Evolutionary conservation across 2,888 invertebrate species (phyloP).

Genomic region (Norana najaformis): DNA sequence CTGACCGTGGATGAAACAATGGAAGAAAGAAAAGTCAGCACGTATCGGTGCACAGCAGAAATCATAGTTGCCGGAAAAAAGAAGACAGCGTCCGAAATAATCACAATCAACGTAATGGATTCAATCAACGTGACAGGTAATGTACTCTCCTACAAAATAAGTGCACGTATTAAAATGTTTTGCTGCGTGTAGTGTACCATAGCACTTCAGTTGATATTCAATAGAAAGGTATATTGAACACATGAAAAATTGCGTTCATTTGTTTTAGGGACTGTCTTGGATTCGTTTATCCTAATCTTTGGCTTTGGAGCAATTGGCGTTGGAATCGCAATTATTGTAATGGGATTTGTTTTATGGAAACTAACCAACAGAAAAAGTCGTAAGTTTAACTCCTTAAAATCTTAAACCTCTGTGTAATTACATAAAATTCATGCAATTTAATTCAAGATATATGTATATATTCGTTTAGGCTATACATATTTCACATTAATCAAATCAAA

Average conservation of each 20-base stretch:
- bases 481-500: background rate
- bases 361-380: background rate
- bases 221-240: background rate
- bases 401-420: background rate
- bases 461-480: background rate
- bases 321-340: background rate
- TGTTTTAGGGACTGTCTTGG: background rate
- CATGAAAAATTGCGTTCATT: background rate
- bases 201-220: background rate
- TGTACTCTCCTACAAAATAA: no score
- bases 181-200: background rate
- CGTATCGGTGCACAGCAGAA: background rate
- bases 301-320: background rate
- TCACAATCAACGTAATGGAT: background rate
- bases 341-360: background rate
- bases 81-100: background rate
- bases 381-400: background rate
- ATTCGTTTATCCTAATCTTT: background rate
- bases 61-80: background rate
- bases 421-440: background rate
- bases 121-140: no score
- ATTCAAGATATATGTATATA: background rate
- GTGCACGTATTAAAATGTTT: no score
- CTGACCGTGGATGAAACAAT: background rate
- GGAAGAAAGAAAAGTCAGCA: background rate